These are phyloP conservation scores for Hypotaenidia philippensis DNA, from an alignment of 2,797 vertebrate species.

Conservation along the genomic window DNA sequence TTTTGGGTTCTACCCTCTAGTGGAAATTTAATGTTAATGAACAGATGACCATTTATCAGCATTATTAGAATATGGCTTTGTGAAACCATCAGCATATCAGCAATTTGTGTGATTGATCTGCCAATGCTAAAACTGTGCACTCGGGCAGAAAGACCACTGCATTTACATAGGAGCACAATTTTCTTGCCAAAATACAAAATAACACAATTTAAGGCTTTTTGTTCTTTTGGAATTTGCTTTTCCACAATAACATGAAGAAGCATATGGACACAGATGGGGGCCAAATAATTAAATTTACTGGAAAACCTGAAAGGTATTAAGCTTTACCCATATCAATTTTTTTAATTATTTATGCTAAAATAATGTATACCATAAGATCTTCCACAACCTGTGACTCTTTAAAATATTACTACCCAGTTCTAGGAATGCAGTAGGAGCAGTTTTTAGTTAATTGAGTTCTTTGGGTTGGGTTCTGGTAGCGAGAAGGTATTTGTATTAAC, in stretches of 20 bases:
- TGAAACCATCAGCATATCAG: not conserved
- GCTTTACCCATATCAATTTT: not conserved
- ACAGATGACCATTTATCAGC: not conserved
- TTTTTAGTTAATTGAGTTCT: not conserved
- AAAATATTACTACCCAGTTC: not conserved
- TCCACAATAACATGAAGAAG: not conserved
- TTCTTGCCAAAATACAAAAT: not conserved
- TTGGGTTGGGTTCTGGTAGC: not conserved
- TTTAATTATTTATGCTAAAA: not conserved
- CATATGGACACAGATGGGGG: not conserved
- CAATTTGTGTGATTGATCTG: not conserved
- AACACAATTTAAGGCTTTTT: not conserved
- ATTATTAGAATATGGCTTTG: not conserved
- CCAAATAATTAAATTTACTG: not conserved
- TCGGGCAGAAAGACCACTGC: not conserved
- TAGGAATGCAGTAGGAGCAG: not conserved
- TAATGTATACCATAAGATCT: not conserved
- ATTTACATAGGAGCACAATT: not conserved
- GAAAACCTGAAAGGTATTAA: not conserved
- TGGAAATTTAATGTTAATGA: not conserved
- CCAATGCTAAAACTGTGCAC: not conserved
- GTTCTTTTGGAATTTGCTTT: not conserved
- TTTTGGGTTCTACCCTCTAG: not conserved
- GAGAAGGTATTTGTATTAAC: not conserved
- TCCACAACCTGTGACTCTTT: not conserved